These are phyloP conservation scores for Manis crassicaudata DNA, from an alignment of 2,797 vertebrate species.

Conservation along the genomic window DNA sequence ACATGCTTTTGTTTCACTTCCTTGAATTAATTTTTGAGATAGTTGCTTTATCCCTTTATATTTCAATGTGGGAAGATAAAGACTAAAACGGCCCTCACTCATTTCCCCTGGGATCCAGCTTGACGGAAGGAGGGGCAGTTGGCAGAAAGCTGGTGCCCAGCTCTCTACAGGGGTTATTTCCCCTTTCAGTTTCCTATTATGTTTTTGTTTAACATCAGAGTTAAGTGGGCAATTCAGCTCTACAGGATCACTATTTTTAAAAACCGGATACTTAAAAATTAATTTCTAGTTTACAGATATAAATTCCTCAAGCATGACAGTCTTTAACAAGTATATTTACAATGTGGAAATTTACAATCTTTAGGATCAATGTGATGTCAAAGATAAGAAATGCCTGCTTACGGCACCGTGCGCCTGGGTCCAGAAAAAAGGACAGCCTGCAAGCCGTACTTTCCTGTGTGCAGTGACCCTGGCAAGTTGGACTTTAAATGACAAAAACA, in stretches of 20 bases:
- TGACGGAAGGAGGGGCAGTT: too few species aligned
- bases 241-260: background rate
- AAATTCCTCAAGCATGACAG: background rate
- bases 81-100: background rate
- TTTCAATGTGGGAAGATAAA: background rate
- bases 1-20: background rate
- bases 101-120: background rate
- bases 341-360: background rate
- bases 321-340: background rate
- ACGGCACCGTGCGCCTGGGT: background rate
- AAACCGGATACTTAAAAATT: conserved; percentile 8
- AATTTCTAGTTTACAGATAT: conserved; percentile 40
- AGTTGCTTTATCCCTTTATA: background rate
- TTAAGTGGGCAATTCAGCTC: background rate
- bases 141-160: background rate
- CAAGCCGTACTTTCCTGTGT: background rate
- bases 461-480: background rate
- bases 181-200: conserved; percentile 20
- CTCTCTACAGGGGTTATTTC: background rate
- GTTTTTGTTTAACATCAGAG: conserved; percentile 28
- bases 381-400: background rate
- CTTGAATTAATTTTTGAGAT: background rate
- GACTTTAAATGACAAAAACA: background rate
- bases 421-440: background rate
- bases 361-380: background rate